These are phyloP conservation scores for Idaea dimidiata DNA, from an alignment of 2,888 invertebrate genomes.

Conservation along the genomic window DNA sequence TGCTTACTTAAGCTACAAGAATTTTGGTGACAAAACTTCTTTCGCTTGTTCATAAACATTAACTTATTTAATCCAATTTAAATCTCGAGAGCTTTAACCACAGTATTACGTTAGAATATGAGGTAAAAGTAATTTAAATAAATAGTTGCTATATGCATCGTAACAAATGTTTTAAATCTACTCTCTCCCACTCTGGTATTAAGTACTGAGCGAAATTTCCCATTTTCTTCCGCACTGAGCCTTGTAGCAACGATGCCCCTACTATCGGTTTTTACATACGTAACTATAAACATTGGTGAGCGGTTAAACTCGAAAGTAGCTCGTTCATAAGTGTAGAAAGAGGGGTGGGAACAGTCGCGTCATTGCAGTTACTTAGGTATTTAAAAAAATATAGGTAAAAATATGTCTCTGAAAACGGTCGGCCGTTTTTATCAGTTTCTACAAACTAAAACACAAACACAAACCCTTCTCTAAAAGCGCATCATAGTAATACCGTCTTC, in stretches of 20 bases:
- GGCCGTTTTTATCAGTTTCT: no score
- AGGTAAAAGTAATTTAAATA: conserved; percentile 27
- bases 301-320: background rate
- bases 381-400: no score
- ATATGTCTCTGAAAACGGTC: no score
- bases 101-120: conserved; percentile 2
- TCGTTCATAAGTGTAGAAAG: background rate
- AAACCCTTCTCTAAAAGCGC: no score
- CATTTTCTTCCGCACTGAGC: conserved; percentile 55
- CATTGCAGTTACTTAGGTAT: background rate
- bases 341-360: no score
- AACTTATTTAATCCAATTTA: background rate
- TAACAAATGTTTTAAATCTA: conserved; percentile 61
- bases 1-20: background rate
- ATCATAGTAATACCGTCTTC: no score
- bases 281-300: background rate
- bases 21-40: background rate
- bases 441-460: no score
- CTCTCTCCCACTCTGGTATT: conserved; percentile 44
- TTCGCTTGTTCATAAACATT: background rate
- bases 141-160: conserved; percentile 32
- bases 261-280: conserved; percentile 29
- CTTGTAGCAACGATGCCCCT: conserved; percentile 45
- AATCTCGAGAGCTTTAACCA: background rate
- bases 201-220: conserved; percentile 59